phyloP scores from a whole-genome alignment of 2,888 invertebrate species.

The Archips xylosteana region DNA sequence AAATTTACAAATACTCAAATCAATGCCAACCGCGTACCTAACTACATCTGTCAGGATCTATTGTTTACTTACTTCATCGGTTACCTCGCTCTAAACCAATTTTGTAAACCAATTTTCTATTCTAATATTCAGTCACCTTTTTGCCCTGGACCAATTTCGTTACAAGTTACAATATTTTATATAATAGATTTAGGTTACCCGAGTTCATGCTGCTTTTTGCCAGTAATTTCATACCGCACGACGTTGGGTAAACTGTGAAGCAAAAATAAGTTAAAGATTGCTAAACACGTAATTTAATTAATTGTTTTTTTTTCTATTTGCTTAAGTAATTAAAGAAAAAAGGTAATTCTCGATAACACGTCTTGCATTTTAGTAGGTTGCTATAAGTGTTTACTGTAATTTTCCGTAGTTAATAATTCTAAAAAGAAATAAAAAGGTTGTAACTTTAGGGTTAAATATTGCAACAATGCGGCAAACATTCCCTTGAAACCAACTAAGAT shows the following conservation, averaged over 20 bases:
- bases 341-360: no score
- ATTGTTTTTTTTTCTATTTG: background rate
- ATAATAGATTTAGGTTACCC: slow-evolving; percentile 27
- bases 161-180: slow-evolving; percentile 20
- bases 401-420: no score
- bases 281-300: background rate
- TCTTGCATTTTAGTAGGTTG: no score
- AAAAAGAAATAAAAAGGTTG: no score
- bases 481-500: no score
- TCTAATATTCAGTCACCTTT: slow-evolving; percentile 18
- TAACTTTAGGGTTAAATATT: no score
- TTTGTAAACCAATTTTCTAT: slow-evolving; percentile 11
- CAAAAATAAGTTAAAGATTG: background rate
- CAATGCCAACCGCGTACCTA: background rate
- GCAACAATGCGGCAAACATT: no score
- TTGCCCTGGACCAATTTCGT: slow-evolving; percentile 20
- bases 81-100: slow-evolving; percentile 10
- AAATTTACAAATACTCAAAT: no score
- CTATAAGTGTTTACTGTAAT: no score
- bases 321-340: background rate
- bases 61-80: slow-evolving; percentile 3
- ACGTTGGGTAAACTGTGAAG: slow-evolving; percentile 11
- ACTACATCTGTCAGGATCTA: background rate
- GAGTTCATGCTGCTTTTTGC: slow-evolving; percentile 13
- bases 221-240: slow-evolving; percentile 11